Percentiles rank a stretch among this genome's conserved stretches.
Evolutionary conservation across 1,140 invertebrate genomes (phyloP).

Genomic region (Ectropis grisescens): DNA sequence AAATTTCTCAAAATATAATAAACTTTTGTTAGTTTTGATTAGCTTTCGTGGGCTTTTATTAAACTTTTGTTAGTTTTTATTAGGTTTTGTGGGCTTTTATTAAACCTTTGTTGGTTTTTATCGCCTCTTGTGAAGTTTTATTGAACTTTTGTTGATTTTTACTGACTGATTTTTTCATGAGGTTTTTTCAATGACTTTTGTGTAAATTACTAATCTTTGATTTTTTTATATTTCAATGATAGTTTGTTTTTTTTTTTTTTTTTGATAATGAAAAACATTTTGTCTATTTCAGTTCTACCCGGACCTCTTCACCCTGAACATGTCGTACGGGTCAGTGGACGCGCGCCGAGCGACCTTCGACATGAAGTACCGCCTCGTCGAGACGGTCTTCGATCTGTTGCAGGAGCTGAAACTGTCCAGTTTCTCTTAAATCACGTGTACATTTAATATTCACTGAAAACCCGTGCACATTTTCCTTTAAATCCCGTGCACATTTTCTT

Average conservation of each 20-base stretch:
- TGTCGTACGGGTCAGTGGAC: slow-evolving; percentile 53
- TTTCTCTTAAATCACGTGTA: slow-evolving; percentile 22
- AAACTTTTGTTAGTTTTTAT: neutral
- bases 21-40: neutral
- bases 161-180: neutral
- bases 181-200: neutral
- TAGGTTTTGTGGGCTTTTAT: neutral
- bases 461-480: no score
- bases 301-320: slow-evolving; percentile 72
- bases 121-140: neutral
- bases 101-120: neutral
- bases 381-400: slow-evolving; percentile 47
- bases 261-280: slow-evolving; percentile 4
- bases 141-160: neutral
- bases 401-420: slow-evolving; percentile 49
- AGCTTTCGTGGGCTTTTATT: neutral
- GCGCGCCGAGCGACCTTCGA: slow-evolving; percentile 38
- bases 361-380: slow-evolving; percentile 43
- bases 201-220: neutral
- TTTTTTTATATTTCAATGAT: no score
- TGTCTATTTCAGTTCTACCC: slow-evolving; percentile 78
- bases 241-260: slow-evolving; percentile 3
- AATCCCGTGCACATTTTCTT: no score
- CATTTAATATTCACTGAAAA: neutral
- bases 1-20: no score